Percentiles rank a stretch among this genome's conserved stretches.
Evolutionary conservation across 2,113 vertebrate species (phyloP).

Genomic region (Nyctereutes procyonoides): DNA sequence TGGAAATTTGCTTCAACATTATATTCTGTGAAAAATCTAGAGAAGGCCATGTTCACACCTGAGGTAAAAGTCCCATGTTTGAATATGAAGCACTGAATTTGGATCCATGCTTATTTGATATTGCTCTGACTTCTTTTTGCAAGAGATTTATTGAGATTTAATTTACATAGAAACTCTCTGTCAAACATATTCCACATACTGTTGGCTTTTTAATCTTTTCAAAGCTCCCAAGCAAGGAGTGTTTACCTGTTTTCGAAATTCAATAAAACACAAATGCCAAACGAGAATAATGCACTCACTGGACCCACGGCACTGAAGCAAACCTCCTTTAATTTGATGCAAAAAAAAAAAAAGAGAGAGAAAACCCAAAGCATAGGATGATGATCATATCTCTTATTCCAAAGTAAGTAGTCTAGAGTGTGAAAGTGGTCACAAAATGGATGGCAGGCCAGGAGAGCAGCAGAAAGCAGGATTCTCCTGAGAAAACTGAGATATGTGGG

Average conservation of each 20-base stretch:
- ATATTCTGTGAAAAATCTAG: not conserved
- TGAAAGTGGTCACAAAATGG: not conserved
- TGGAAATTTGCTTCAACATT: not conserved
- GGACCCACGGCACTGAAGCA: too few relatives aligned
- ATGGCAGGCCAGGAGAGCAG: not conserved
- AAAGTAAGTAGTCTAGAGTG: not conserved
- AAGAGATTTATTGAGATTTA: not conserved
- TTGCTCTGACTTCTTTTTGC: not conserved
- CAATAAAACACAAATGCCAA: not conserved
- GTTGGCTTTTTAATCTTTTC: not conserved
- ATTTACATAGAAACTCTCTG: not conserved
- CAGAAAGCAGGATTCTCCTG: not conserved
- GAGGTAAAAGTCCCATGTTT: not conserved
- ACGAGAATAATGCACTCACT: too few relatives aligned
- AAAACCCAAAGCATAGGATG: not conserved
- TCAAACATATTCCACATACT: not conserved
- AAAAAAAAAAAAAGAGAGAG: too few relatives aligned
- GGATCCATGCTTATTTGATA: not conserved
- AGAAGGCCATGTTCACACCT: not conserved
- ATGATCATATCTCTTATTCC: not conserved
- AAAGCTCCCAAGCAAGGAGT: rapidly evolving
- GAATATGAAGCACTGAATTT: not conserved
- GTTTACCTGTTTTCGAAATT: not conserved
- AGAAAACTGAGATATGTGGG: not conserved
- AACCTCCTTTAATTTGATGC: not conserved